Base-by-base conservation (phyloP, 2,888 invertebrate genomes). In the Bembecia ichneumoniformis region DNA sequence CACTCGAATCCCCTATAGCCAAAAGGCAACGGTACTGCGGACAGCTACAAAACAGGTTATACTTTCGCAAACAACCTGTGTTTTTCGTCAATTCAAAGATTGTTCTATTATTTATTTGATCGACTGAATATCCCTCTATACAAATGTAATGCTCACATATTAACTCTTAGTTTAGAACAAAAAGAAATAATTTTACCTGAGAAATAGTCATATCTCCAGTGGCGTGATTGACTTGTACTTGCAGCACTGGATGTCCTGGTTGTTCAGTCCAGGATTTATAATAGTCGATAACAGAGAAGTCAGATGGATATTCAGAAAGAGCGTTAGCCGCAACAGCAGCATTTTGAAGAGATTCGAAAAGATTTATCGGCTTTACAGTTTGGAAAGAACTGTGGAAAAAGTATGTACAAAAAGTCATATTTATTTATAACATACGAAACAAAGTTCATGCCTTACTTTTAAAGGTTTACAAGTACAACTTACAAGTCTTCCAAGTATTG, bases 161-260 rank as follows among this genome's bases (percentile, higher is more conserved):
- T 11, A 35, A 35, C 9, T 7, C 13, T n/a, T 10, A 13, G 11
- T 36, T 10, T 36, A 36, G 3, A 36, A 36, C 13, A 36, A 36
- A n/a, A 36, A 36, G 14, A 5, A 40, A 3, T 40, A 40, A 7
- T 4, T 35, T 35, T 40, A 88, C 81, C 78, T 90, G 90, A 1
- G 68, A 70, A 43, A 90, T 63, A 1, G 58, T 71, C 66, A 87
- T 80, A 4, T 58, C 61, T 13, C 80, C 79, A 13, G 77, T 80
- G 0, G 57, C 57, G 45, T 88, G 87, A 58, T 89, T 68, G 3
- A 89, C 82, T 7, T 74, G 67, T 0, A 91, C 90, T 11, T 74
- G 83, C 1, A 92, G 63, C 0, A 91, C 75, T 0, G 92, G 92
- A 57, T 88, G 90, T 10, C 91, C 91, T 28, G 83, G 70, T 58